Conservation (phyloP, 2,113 vertebrate species). For the Machaerirhynchus nigripectus region DNA sequence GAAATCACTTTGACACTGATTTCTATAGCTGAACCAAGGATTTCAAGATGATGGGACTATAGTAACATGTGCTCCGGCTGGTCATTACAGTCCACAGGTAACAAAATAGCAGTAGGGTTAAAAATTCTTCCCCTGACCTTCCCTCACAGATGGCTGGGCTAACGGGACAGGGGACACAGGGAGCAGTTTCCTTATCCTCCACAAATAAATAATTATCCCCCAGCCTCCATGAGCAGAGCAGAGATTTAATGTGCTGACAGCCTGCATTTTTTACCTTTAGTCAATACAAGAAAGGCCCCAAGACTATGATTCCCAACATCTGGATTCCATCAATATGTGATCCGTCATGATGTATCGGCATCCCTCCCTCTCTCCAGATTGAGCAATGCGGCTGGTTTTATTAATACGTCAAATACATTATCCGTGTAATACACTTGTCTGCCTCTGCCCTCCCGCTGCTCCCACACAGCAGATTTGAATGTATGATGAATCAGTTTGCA, state of each 20-base stretch:
- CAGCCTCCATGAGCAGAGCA: neutral
- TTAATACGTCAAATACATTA: constrained; percentile 90
- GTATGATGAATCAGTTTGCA: constrained; percentile 83
- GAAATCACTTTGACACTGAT: neutral
- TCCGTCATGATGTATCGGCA: constrained; percentile 86
- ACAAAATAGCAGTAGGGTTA: neutral
- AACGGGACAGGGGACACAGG: neutral
- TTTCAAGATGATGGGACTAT: neutral
- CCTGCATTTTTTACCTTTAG: constrained; percentile 81
- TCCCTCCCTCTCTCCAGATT: constrained; percentile 69
- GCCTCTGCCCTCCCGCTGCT: constrained; percentile 76
- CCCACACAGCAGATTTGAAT: constrained; percentile 77
- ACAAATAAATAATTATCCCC: constrained; percentile 59
- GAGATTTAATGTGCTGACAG: constrained; percentile 80
- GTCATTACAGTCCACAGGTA: neutral
- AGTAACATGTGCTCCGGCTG: neutral
- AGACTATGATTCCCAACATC: constrained; percentile 85
- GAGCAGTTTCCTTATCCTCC: neutral
- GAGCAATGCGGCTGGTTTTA: constrained; percentile 83
- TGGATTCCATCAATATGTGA: constrained; percentile 87
- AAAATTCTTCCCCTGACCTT: neutral
- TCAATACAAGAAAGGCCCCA: constrained; percentile 81
- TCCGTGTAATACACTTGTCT: constrained; percentile 87
- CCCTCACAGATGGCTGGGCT: neutral
- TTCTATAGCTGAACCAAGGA: neutral